Percentiles rank a stretch among this genome's conserved stretches.
Conservation (phyloP, 2,797 vertebrate genomes). For the Choloepus didactylus region DNA sequence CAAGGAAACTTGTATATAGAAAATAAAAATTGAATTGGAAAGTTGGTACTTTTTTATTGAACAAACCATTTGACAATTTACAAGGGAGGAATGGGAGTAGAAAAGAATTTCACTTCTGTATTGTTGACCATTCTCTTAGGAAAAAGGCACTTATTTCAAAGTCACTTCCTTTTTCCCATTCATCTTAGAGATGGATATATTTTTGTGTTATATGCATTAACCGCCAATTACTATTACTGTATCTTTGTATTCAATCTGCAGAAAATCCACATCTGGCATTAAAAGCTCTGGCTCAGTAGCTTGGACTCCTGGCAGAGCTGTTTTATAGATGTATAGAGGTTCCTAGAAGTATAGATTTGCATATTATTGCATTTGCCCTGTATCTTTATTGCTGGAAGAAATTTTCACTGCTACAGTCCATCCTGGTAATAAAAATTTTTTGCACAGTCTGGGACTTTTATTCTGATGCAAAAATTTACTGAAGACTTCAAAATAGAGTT, state of each 20-base stretch:
- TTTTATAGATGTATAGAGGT: neutral
- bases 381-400: slow-evolving; percentile 37
- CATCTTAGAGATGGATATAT: slow-evolving; percentile 33
- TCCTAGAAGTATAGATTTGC: slow-evolving; percentile 9
- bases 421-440: slow-evolving; percentile 38
- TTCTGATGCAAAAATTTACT: slow-evolving; percentile 52
- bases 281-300: neutral
- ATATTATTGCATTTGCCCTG: neutral
- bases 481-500: neutral
- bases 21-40: slow-evolving; percentile 46
- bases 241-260: neutral
- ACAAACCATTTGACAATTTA: slow-evolving; percentile 26
- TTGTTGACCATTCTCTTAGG: slow-evolving; percentile 6
- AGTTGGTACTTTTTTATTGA: slow-evolving; percentile 3
- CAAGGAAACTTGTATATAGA: neutral
- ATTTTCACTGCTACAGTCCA: neutral
- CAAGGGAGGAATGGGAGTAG: neutral
- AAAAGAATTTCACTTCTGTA: slow-evolving; percentile 9
- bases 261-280: neutral
- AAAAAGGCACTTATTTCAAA: slow-evolving; percentile 35
- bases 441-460: neutral
- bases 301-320: neutral
- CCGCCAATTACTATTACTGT: neutral
- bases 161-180: slow-evolving; percentile 41
- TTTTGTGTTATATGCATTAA: slow-evolving; percentile 7